Percentiles rank a stretch among this genome's conserved stretches.
These are phyloP conservation scores for Antechinus stuartii DNA, from an alignment of 2,113 vertebrate species.

Conservation along the genomic window DNA sequence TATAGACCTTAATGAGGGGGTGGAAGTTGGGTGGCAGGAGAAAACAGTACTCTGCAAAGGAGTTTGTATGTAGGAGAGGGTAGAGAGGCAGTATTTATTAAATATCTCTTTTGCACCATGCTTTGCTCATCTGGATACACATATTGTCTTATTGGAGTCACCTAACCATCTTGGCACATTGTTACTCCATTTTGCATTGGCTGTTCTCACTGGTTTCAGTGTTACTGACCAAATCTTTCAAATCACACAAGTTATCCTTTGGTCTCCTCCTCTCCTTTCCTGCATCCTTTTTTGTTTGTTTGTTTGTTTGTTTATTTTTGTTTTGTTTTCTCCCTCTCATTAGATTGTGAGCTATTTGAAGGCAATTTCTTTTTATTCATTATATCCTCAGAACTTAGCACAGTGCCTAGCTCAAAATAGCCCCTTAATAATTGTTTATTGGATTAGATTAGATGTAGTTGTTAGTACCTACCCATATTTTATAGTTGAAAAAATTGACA, in stretches of 20 bases:
- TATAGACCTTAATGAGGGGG: not conserved
- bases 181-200: not conserved
- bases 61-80: not conserved
- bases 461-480: not conserved
- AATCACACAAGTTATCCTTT: not conserved
- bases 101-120: not conserved
- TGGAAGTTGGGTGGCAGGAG: too few species aligned
- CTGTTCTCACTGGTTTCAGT: not conserved
- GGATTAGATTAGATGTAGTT: not conserved
- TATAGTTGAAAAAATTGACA: not conserved
- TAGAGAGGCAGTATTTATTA: not conserved
- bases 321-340: not conserved
- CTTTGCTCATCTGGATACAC: not conserved
- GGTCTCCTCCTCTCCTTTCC: not conserved
- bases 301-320: too few species aligned
- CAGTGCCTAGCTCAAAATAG: not conserved
- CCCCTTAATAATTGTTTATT: not conserved
- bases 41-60: not conserved
- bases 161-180: not conserved
- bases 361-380: not conserved
- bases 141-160: not conserved
- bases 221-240: accelerated
- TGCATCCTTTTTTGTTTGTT: not conserved
- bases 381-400: not conserved
- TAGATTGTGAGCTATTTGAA: not conserved